phyloP scores from a whole-genome alignment of 2,888 invertebrate genomes.

The Volucella zonaria region DNA sequence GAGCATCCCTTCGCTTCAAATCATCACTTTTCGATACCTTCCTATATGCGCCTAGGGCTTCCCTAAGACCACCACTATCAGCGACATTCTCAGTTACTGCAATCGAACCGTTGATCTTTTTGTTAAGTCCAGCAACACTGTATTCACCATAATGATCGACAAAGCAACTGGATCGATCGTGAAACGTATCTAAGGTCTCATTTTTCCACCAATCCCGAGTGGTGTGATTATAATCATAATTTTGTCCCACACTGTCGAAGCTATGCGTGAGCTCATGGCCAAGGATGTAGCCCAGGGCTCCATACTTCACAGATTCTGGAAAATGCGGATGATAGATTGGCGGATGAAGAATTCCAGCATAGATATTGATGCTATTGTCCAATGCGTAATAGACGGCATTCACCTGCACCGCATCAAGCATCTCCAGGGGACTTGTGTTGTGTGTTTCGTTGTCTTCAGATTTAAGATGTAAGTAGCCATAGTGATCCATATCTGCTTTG shows the following conservation, averaged over 20 bases:
- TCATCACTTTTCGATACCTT: constrained; percentile 75
- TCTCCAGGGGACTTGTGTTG: constrained; percentile 76
- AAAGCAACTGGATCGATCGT: constrained; percentile 78
- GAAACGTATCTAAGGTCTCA: constrained; percentile 77
- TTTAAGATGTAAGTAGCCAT: constrained; percentile 60
- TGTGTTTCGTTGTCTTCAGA: constrained; percentile 72
- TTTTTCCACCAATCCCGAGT: constrained; percentile 78
- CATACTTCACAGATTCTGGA: constrained; percentile 79
- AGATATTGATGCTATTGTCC: constrained; percentile 80
- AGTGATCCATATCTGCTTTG: constrained; percentile 75
- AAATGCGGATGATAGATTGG: constrained; percentile 78
- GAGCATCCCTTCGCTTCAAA: constrained; percentile 75
- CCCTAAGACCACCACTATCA: constrained; percentile 79
- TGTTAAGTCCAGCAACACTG: constrained; percentile 77
- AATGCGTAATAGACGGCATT: constrained; percentile 80
- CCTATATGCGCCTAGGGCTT: constrained; percentile 78
- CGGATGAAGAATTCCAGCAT: constrained; percentile 79
- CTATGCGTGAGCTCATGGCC: constrained; percentile 81
- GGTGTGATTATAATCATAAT: constrained; percentile 75
- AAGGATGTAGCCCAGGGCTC: constrained; percentile 79
- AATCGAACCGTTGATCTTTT: constrained; percentile 77
- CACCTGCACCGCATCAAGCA: constrained; percentile 78
- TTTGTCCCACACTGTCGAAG: constrained; percentile 78
- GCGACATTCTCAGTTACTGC: constrained; percentile 81
- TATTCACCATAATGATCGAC: constrained; percentile 77